phyloP scores from a whole-genome alignment of 2,113 vertebrate species.

The Penelope pileata region DNA sequence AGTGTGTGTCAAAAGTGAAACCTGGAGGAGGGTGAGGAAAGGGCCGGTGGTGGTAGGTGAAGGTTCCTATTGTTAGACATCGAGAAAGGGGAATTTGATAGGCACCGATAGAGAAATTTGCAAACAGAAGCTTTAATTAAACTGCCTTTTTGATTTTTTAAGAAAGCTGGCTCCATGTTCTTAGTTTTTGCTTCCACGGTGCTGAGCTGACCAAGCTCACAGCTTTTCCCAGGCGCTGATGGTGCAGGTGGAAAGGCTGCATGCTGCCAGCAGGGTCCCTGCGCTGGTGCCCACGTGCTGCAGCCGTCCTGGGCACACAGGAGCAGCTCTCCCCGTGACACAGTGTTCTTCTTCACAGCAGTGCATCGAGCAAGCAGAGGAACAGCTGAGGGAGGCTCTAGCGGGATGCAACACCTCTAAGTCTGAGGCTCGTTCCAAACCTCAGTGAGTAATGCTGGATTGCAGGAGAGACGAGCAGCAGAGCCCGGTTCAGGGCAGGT shows the following conservation, averaged over 20 bases:
- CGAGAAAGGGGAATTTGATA: not conserved
- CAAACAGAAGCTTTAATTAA: not conserved
- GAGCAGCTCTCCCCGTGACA: not conserved
- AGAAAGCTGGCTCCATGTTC: not conserved
- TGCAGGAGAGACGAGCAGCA: rapidly evolving
- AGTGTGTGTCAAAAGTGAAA: not conserved
- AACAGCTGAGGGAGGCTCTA: not conserved
- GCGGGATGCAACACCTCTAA: not conserved
- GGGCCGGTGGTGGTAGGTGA: not conserved
- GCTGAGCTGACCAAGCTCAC: not conserved
- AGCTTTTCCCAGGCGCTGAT: not conserved
- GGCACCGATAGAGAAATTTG: not conserved
- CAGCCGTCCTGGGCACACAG: not conserved
- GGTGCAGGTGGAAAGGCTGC: not conserved
- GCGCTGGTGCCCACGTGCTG: not conserved
- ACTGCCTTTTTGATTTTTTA: not conserved
- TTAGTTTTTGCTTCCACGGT: not conserved
- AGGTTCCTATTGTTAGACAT: not conserved
- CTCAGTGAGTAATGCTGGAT: rapidly evolving
- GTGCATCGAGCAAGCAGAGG: not conserved
- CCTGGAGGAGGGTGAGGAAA: not conserved
- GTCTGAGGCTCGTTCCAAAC: not conserved
- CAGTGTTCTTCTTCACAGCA: not conserved
- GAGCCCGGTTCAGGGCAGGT: not conserved
- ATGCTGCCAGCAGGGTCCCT: not conserved